These are phyloP conservation scores for Lagria hirta DNA, from an alignment of 2,888 invertebrate genomes.

Conservation along the genomic window DNA sequence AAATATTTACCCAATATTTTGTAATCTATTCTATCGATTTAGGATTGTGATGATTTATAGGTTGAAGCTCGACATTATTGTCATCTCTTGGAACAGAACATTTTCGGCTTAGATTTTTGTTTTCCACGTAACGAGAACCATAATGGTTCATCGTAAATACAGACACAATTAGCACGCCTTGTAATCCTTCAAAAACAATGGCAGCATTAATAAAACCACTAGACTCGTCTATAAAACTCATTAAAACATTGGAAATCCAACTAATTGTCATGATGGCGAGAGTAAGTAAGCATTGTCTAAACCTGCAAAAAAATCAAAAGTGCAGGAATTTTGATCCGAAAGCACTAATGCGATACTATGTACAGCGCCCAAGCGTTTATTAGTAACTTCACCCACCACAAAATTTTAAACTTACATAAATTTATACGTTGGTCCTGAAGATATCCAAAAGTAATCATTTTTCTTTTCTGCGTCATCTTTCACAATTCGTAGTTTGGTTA, in stretches of 20 bases:
- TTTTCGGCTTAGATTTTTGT: not conserved
- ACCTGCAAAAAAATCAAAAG: conserved; percentile 22
- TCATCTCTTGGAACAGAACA: too few relatives aligned
- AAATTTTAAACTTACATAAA: conserved; percentile 37
- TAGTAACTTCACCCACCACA: not conserved
- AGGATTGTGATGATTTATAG: conserved; percentile 13
- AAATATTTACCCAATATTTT: too few relatives aligned
- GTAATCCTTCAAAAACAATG: conserved; percentile 22
- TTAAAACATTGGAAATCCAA: conserved; percentile 20
- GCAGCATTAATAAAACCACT: conserved; percentile 11
- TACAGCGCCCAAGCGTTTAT: conserved; percentile 4
- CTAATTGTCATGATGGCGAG: conserved; percentile 18
- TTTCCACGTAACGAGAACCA: conserved; percentile 11
- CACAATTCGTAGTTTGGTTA: conserved; percentile 26
- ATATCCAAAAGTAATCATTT: conserved; percentile 32
- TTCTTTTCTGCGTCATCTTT: conserved; percentile 20
- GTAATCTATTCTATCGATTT: too few relatives aligned
- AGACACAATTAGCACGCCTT: conserved; percentile 21
- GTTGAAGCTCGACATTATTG: not conserved
- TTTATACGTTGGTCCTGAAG: conserved; percentile 28
- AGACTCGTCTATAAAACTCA: conserved; percentile 15
- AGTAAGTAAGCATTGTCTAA: conserved; percentile 20
- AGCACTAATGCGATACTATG: conserved; percentile 7
- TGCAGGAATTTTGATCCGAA: conserved; percentile 5
- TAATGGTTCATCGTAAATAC: conserved; percentile 18